Evolutionary conservation across 2,888 invertebrate species (phyloP).

Genomic region (Pachliopta kotzebuea): DNA sequence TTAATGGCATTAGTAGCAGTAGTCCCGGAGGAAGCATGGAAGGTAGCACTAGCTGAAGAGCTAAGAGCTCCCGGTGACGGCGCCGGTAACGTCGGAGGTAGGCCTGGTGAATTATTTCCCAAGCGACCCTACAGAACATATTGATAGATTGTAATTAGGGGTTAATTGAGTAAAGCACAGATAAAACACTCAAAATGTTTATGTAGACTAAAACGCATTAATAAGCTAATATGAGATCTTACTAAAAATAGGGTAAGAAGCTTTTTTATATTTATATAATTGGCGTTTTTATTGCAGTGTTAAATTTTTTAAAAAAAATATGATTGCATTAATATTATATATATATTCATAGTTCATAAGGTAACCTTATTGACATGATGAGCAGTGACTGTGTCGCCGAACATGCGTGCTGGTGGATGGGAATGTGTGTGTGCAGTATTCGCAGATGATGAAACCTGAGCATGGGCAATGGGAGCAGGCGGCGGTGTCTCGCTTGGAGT

Average conservation of each 20-base stretch:
- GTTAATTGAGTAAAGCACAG: neutral
- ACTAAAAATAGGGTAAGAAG: no score
- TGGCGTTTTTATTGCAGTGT: no score
- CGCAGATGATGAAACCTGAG: slow-evolving; percentile 55
- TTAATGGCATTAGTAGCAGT: slow-evolving; percentile 67
- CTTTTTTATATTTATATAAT: no score
- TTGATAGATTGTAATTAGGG: slow-evolving; percentile 1
- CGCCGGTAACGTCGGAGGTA: slow-evolving; percentile 87
- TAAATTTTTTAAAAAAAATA: no score
- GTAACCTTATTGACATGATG: slow-evolving; percentile 70
- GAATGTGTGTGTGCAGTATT: slow-evolving; percentile 66
- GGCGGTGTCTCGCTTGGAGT: slow-evolving; percentile 69
- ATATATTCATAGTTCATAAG: slow-evolving; percentile 32
- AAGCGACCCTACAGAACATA: slow-evolving; percentile 58
- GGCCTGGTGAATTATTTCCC: slow-evolving; percentile 79
- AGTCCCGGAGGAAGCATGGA: slow-evolving; percentile 67
- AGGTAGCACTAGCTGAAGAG: slow-evolving; percentile 84
- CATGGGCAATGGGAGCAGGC: slow-evolving; percentile 70
- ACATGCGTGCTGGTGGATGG: slow-evolving; percentile 84
- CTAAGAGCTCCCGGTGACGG: slow-evolving; percentile 84
- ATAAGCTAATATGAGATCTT: no score
- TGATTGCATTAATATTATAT: no score
- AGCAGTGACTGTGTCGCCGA: slow-evolving; percentile 84
- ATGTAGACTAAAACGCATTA: no score
- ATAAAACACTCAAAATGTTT: no score